Conservation (phyloP, 2,888 invertebrate genomes). For the Trissolcus japonicus region DNA sequence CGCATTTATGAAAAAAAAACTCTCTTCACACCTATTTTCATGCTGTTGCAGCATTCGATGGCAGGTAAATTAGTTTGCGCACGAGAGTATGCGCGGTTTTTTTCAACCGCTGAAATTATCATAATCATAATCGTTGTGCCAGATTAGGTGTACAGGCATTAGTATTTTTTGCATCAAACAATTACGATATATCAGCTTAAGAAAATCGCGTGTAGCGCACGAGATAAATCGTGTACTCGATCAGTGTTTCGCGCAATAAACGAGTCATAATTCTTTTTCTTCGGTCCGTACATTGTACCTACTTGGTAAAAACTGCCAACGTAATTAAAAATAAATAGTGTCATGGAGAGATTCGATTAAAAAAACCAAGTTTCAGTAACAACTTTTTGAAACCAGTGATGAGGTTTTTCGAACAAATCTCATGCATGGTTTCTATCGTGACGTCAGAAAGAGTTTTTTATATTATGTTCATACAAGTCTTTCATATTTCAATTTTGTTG, state of each 20-base stretch:
- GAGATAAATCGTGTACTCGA: slow-evolving; percentile 4
- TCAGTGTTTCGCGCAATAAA: slow-evolving; percentile 8
- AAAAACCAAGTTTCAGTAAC: too few relatives aligned
- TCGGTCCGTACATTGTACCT: background rate
- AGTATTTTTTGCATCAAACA: slow-evolving; percentile 21
- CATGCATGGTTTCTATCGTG: too few relatives aligned
- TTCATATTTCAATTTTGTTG: too few relatives aligned
- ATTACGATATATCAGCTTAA: slow-evolving; percentile 27
- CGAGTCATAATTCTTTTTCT: slow-evolving; percentile 18
- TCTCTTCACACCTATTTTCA: too few relatives aligned
- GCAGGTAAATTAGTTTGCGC: slow-evolving; percentile 2
- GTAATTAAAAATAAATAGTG: too few relatives aligned
- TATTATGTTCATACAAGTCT: too few relatives aligned
- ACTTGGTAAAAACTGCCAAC: background rate
- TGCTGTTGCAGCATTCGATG: slow-evolving; percentile 12
- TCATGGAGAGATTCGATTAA: too few relatives aligned
- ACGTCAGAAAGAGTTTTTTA: too few relatives aligned
- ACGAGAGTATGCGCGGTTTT: background rate
- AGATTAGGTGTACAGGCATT: slow-evolving; percentile 13
- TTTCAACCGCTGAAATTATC: slow-evolving; percentile 13
- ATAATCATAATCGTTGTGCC: slow-evolving; percentile 27
- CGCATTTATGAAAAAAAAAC: slow-evolving; percentile 4
- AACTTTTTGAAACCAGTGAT: too few relatives aligned
- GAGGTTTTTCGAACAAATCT: too few relatives aligned
- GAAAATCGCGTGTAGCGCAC: slow-evolving; percentile 14